Evolutionary conservation across 2,113 vertebrate genomes (phyloP).

Genomic region (Phalacrocorax brasilianus): DNA sequence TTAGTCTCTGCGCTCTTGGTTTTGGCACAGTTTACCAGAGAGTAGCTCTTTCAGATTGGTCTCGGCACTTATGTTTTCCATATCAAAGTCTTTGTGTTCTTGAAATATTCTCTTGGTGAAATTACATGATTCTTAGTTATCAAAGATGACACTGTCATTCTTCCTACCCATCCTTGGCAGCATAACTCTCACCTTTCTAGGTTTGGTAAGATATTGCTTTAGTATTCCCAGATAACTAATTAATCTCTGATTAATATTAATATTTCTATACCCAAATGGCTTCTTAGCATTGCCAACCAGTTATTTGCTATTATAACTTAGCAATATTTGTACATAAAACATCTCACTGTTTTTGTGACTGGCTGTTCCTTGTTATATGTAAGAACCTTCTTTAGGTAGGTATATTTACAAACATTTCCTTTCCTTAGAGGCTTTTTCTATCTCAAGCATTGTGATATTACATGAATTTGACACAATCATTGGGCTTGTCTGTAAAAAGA

Average conservation of each 20-base stretch:
- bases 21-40: not conserved
- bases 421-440: not conserved
- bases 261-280: slow-evolving; percentile 26
- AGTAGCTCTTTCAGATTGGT: not conserved
- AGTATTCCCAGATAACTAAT: slow-evolving; percentile 48
- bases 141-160: not conserved
- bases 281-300: not conserved
- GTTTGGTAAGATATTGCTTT: not conserved
- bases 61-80: not conserved
- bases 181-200: not conserved
- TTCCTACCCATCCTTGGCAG: not conserved
- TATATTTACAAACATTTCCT: not conserved
- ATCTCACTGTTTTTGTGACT: not conserved
- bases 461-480: not conserved
- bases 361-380: not conserved
- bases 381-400: not conserved
- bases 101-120: not conserved
- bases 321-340: not conserved
- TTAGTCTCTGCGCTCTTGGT: not conserved
- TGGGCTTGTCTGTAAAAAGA: not conserved
- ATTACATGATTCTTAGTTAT: not conserved
- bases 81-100: not conserved
- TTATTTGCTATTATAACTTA: not conserved
- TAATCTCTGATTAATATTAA: slow-evolving; percentile 48
- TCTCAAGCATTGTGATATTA: not conserved